These are phyloP conservation scores for Planococcus citri DNA, from an alignment of 1,140 invertebrate species.

Conservation along the genomic window DNA sequence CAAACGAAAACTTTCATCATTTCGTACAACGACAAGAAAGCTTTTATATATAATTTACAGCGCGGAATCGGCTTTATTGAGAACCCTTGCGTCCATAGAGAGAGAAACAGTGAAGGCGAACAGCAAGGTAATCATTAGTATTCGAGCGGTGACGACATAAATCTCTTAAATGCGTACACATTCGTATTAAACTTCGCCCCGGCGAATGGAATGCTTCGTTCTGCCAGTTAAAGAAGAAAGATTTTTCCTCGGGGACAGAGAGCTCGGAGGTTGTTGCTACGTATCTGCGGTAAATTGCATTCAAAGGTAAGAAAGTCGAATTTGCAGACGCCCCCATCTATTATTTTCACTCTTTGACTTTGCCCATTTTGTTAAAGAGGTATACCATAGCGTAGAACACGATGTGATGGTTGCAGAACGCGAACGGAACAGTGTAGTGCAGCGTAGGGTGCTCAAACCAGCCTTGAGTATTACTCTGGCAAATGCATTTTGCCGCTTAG, in stretches of 20 bases:
- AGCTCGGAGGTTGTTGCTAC: not conserved
- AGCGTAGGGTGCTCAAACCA: too few relatives aligned
- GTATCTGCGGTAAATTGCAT: conserved; percentile 6
- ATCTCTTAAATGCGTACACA: conserved; percentile 6
- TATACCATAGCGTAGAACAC: too few relatives aligned
- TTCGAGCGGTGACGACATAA: conserved; percentile 5
- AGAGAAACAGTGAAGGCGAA: too few relatives aligned
- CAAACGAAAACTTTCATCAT: not conserved
- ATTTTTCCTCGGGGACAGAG: not conserved
- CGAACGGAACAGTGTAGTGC: too few relatives aligned
- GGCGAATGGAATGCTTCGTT: not conserved
- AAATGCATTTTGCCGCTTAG: not conserved
- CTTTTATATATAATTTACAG: not conserved
- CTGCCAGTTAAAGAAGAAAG: not conserved
- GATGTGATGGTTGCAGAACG: too few relatives aligned
- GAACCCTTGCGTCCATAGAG: not conserved
- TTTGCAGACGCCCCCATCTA: not conserved
- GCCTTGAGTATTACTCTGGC: not conserved
- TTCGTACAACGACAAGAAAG: too few relatives aligned
- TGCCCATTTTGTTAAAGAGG: too few relatives aligned
- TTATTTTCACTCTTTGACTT: not conserved
- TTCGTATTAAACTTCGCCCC: not conserved
- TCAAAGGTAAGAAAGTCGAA: conserved; percentile 2
- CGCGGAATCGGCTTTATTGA: not conserved
- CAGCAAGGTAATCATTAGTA: not conserved